phyloP scores from a whole-genome alignment of 1,140 invertebrate genomes.

The Drosophila lacertosa region DNA sequence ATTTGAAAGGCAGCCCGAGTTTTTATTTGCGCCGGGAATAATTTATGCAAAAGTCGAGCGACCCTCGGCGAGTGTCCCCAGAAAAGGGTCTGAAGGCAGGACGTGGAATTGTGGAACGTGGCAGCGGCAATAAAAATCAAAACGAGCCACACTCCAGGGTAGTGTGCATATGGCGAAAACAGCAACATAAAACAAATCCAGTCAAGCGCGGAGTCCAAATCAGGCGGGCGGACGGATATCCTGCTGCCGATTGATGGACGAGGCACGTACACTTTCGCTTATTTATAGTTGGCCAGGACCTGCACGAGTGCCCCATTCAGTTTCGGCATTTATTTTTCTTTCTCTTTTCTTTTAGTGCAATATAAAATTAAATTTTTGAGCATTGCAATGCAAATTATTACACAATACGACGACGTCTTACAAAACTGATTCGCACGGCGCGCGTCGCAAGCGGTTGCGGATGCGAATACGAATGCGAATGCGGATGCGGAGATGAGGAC shows the following conservation, averaged over 20 bases:
- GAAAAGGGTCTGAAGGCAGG: constrained; percentile 14
- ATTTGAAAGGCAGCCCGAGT: constrained; percentile 38
- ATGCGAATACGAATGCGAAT: too few species aligned
- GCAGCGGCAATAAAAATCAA: constrained; percentile 69
- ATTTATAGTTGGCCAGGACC: constrained; percentile 17
- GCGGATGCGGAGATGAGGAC: background rate
- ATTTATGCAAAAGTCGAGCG: constrained; percentile 56
- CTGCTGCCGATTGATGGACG: constrained; percentile 58
- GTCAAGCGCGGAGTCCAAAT: constrained; percentile 46
- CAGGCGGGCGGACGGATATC: constrained; percentile 6
- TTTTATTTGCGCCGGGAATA: constrained; percentile 60
- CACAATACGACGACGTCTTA: constrained; percentile 31
- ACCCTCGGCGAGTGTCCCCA: constrained; percentile 1
- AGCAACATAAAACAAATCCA: constrained; percentile 47
- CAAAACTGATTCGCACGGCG: constrained; percentile 2
- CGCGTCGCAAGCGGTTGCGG: too few species aligned
- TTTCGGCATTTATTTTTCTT: background rate
- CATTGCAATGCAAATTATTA: constrained; percentile 24
- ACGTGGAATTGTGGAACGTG: constrained; percentile 6
- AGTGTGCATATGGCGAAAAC: constrained; percentile 38
- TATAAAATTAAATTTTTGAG: constrained; percentile 39
- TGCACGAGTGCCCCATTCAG: background rate
- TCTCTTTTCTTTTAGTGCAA: background rate
- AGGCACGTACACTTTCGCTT: constrained; percentile 49
- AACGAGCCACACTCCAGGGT: constrained; percentile 45